These are phyloP conservation scores for Pholis gunnellus DNA, from an alignment of 2,113 vertebrate genomes.

Conservation along the genomic window DNA sequence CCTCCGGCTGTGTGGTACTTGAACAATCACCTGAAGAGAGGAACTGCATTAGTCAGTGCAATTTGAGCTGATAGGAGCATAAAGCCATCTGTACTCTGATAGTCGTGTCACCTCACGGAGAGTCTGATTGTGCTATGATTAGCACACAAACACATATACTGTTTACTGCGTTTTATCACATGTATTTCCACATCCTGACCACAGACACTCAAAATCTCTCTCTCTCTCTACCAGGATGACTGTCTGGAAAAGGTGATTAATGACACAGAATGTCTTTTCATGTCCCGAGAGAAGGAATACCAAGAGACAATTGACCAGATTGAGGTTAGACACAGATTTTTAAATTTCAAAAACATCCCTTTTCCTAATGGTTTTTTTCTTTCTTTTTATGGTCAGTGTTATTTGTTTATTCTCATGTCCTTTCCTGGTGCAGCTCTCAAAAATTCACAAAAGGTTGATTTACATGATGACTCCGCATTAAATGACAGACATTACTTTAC, in stretches of 20 bases:
- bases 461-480: no score
- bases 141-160: conserved; percentile 15
- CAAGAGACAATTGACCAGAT: conserved; percentile 99
- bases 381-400: not conserved
- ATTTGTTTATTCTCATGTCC: not conserved
- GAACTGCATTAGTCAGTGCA: conserved; percentile 50
- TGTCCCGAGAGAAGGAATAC: conserved; percentile 96
- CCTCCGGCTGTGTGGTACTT: conserved; percentile 7
- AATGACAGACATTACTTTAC: no score
- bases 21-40: conserved; percentile 24
- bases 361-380: not conserved
- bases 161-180: not conserved
- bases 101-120: not conserved
- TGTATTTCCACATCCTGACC: not conserved
- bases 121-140: conserved; percentile 17
- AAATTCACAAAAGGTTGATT: no score
- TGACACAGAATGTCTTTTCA: conserved; percentile 96
- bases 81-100: conserved; percentile 25
- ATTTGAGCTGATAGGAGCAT: conserved; percentile 49
- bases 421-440: not conserved
- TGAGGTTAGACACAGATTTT: conserved; percentile 86
- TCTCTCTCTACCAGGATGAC: conserved; percentile 88
- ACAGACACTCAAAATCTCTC: not conserved
- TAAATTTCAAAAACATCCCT: not conserved
- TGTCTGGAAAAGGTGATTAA: conserved; percentile 97